phyloP scores from a whole-genome alignment of 2,888 invertebrate genomes.

The Amblyjoppa fuscipennis region DNA sequence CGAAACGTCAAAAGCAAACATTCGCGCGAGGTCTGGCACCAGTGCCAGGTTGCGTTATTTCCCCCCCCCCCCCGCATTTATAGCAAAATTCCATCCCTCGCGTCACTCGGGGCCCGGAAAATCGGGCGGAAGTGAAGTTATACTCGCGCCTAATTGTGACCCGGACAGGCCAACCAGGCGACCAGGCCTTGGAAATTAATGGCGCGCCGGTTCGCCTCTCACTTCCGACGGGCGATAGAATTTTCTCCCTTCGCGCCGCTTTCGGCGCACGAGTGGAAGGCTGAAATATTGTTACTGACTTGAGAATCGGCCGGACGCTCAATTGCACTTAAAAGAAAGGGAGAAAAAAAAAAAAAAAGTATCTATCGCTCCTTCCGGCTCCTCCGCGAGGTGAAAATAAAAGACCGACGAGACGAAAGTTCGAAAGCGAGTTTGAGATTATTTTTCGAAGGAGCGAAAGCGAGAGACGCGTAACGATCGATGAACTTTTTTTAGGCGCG shows the following conservation, averaged over 20 bases:
- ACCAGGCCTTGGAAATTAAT: constrained; percentile 61
- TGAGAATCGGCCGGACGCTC: neutral
- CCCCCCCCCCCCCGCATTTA: constrained; percentile 13
- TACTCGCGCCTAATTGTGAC: constrained; percentile 59
- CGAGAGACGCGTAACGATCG: constrained; percentile 4
- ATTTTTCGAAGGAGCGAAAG: constrained; percentile 18
- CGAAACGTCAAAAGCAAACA: constrained; percentile 65
- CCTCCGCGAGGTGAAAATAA: constrained; percentile 15
- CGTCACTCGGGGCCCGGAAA: constrained; percentile 39
- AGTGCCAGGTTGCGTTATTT: constrained; percentile 18
- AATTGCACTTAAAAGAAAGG: neutral
- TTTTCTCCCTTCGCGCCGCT: neutral
- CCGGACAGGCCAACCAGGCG: constrained; percentile 49
- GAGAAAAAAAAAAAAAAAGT: neutral
- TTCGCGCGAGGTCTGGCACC: constrained; percentile 5
- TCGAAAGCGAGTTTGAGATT: constrained; percentile 16
- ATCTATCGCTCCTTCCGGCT: neutral
- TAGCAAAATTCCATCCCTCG: constrained; percentile 26
- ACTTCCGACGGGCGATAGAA: constrained; percentile 12
- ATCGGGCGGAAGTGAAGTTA: constrained; percentile 56
- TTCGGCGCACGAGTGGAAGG: neutral
- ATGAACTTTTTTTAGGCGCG: neutral
- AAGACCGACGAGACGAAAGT: constrained; percentile 12
- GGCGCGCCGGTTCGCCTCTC: constrained; percentile 24
- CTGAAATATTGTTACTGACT: constrained; percentile 31